Evolutionary conservation across 2,113 vertebrate genomes (phyloP).

Genomic region (Actenoides lindsayi): DNA sequence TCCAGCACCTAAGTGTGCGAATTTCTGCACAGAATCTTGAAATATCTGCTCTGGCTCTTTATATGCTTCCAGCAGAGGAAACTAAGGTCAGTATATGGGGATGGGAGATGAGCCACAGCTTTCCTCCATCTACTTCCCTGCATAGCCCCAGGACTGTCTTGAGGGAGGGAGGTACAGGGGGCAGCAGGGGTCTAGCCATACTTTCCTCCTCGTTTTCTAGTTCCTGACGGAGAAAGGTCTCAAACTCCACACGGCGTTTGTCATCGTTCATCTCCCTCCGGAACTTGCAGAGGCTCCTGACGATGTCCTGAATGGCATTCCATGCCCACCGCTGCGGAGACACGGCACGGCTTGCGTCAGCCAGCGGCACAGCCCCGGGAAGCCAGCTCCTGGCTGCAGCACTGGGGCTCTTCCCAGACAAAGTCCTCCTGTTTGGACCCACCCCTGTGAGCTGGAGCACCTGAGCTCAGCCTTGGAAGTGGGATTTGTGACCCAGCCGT

Average conservation of each 20-base stretch:
- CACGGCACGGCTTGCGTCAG: neutral
- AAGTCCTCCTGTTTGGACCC: neutral
- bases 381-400: neutral
- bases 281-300: slow-evolving; percentile 72
- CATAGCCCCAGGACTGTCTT: neutral
- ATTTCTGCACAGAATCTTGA: neutral
- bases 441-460: neutral
- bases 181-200: slow-evolving; percentile 28
- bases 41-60: neutral
- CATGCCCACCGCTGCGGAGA: slow-evolving; percentile 57
- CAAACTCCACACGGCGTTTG: neutral
- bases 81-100: neutral
- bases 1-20: neutral
- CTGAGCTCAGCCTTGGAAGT: neutral
- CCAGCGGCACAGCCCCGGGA: neutral
- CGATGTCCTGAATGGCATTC: slow-evolving; percentile 19
- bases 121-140: neutral
- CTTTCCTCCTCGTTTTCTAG: slow-evolving; percentile 67
- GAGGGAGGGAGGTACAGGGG: neutral
- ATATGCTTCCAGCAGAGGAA: neutral
- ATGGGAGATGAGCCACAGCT: neutral
- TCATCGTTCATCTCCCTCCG: slow-evolving; percentile 27
- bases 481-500: neutral
- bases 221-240: slow-evolving; percentile 67
- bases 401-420: neutral